phyloP scores from a whole-genome alignment of 2,888 invertebrate genomes.

The Epicampocera succincta region DNA sequence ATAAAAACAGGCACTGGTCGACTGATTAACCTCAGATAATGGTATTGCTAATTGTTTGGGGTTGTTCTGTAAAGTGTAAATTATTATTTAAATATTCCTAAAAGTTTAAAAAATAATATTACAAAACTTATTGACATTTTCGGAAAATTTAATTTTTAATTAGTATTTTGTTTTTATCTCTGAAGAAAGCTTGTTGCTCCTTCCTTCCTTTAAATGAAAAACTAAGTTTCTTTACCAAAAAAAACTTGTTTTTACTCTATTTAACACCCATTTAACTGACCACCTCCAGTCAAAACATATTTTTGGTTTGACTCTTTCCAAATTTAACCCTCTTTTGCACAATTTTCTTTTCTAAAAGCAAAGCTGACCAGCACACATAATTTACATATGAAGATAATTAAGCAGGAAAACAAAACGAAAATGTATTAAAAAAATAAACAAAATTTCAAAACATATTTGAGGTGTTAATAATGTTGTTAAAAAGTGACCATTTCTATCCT shows the following conservation, averaged over 20 bases:
- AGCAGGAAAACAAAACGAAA: conserved; percentile 9
- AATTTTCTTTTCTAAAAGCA: conserved; percentile 15
- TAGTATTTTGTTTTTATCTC: too few relatives aligned
- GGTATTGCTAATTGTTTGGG: too few relatives aligned
- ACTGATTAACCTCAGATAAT: too few relatives aligned
- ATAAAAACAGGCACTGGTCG: too few relatives aligned
- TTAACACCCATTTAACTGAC: conserved; percentile 56
- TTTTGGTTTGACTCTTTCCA: conserved; percentile 50
- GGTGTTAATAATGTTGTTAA: conserved; percentile 65
- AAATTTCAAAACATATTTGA: conserved; percentile 51
- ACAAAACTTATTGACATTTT: too few relatives aligned
- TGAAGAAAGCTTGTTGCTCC: too few relatives aligned
- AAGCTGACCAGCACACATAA: conserved; percentile 49
- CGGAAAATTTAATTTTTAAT: too few relatives aligned
- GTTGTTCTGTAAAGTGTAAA: too few relatives aligned
- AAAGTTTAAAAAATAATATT: too few relatives aligned
- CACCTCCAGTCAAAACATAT: conserved; percentile 49
- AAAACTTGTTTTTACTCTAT: too few relatives aligned
- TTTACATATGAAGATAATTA: conserved; percentile 57
- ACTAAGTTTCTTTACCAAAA: not conserved
- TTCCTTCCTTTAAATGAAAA: too few relatives aligned
- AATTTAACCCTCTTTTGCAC: conserved; percentile 43
- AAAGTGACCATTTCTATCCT: conserved; percentile 36
- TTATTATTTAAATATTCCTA: too few relatives aligned
- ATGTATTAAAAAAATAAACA: conserved; percentile 19